Evolutionary conservation across 2,888 invertebrate genomes (phyloP).

Genomic region (Epinotia ramella): DNA sequence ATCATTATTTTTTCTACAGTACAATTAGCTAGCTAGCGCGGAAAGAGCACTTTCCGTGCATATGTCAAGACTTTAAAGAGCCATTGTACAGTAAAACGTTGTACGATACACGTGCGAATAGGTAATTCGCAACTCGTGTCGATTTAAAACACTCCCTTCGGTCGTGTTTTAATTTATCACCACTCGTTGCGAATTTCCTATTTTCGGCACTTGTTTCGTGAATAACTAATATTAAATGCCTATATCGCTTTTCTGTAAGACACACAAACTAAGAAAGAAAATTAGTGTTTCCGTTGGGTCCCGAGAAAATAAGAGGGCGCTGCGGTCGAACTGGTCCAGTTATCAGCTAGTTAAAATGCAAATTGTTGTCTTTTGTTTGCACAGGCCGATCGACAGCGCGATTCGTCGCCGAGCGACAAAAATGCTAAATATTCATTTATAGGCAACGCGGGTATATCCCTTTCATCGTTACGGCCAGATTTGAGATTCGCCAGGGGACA

Average conservation of each 20-base stretch:
- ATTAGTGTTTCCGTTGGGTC: conserved; percentile 65
- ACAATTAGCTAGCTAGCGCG: too few relatives aligned
- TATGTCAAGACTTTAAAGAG: too few relatives aligned
- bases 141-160: too few relatives aligned
- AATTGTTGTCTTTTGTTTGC: conserved; percentile 80
- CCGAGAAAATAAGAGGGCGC: conserved; percentile 68
- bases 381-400: conserved; percentile 64
- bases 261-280: conserved; percentile 65
- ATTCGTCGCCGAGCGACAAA: conserved; percentile 60
- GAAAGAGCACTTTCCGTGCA: too few relatives aligned
- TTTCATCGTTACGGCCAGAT: conserved; percentile 57
- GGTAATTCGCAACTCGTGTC: too few relatives aligned
- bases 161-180: too few relatives aligned
- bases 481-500: conserved; percentile 44
- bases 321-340: conserved; percentile 67
- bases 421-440: conserved; percentile 77
- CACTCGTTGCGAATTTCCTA: too few relatives aligned
- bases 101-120: too few relatives aligned
- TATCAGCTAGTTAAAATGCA: conserved; percentile 82
- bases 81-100: too few relatives aligned
- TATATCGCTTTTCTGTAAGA: conserved; percentile 57
- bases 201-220: too few relatives aligned
- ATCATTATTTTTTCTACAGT: too few relatives aligned
- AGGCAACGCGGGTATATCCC: conserved; percentile 63
- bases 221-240: too few relatives aligned